phyloP scores from a whole-genome alignment of 2,113 vertebrate species.

The Microtus oregoni region DNA sequence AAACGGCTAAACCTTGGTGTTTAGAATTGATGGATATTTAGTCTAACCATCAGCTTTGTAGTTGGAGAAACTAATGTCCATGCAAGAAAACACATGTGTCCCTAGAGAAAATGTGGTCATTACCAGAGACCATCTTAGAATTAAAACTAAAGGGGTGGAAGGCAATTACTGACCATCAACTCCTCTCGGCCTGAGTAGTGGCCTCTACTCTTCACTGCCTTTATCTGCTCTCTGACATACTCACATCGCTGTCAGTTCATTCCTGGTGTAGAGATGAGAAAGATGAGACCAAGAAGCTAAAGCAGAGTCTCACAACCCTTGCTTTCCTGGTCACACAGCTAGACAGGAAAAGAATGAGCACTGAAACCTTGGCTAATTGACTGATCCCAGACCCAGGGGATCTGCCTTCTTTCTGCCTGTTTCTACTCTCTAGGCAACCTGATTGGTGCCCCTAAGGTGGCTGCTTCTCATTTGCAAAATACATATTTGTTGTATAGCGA shows the following conservation, averaged over 20 bases:
- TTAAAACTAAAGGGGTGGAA: not conserved
- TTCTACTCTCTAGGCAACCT: slow-evolving; percentile 58
- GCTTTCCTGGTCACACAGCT: not conserved
- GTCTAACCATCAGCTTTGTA: not conserved
- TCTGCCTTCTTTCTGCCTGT: not conserved
- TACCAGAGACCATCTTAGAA: not conserved
- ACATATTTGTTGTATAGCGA: slow-evolving; percentile 86
- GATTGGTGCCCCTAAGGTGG: slow-evolving; percentile 60
- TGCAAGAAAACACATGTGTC: not conserved
- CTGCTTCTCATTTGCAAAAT: slow-evolving; percentile 83
- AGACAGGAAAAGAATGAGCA: not conserved
- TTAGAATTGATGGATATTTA: not conserved
- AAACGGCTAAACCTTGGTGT: not conserved
- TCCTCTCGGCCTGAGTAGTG: not conserved
- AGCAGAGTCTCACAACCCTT: not conserved
- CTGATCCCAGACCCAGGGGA: not conserved
- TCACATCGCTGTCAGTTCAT: not conserved
- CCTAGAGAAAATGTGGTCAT: not conserved
- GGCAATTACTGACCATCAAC: no score
- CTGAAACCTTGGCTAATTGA: fast-evolving
- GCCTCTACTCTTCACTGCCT: not conserved
- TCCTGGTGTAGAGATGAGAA: not conserved
- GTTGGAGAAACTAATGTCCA: not conserved
- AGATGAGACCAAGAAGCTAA: not conserved
- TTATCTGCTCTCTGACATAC: not conserved